phyloP scores from a whole-genome alignment of 1,140 invertebrate species.

The Tigriopus japonicus region DNA sequence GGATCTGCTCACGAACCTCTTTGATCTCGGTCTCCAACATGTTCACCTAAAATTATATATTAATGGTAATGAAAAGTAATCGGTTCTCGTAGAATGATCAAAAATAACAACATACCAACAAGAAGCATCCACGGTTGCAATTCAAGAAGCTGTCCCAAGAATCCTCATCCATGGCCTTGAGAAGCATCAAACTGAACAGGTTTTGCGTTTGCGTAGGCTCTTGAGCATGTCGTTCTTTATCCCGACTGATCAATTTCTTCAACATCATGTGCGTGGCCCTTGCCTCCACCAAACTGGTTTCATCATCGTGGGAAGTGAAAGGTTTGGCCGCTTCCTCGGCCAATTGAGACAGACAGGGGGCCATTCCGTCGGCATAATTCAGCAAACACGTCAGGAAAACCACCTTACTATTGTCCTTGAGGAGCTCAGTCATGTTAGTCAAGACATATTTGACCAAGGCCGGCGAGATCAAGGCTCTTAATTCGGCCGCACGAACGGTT shows the following conservation, averaged over 20 bases:
- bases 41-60: background rate
- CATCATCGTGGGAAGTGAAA: background rate
- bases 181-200: too few relatives aligned
- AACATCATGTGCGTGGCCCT: background rate
- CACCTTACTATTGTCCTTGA: background rate
- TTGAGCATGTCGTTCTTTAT: background rate
- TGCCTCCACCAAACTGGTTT: background rate
- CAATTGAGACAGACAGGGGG: too few relatives aligned
- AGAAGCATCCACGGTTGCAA: background rate
- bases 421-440: background rate
- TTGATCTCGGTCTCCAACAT: background rate
- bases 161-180: too few relatives aligned
- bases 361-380: too few relatives aligned
- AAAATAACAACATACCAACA: background rate
- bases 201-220: too few relatives aligned
- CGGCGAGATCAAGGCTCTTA: slow-evolving; percentile 42
- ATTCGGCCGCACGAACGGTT: slow-evolving; percentile 46
- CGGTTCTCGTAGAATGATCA: too few relatives aligned
- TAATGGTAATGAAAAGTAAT: too few relatives aligned
- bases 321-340: background rate
- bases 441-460: slow-evolving; percentile 32
- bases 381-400: too few relatives aligned
- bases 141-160: too few relatives aligned
- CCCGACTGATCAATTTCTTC: background rate
- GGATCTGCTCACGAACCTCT: background rate